Base-by-base conservation (phyloP, 2,888 invertebrate genomes). In the Melitaea athalia region DNA sequence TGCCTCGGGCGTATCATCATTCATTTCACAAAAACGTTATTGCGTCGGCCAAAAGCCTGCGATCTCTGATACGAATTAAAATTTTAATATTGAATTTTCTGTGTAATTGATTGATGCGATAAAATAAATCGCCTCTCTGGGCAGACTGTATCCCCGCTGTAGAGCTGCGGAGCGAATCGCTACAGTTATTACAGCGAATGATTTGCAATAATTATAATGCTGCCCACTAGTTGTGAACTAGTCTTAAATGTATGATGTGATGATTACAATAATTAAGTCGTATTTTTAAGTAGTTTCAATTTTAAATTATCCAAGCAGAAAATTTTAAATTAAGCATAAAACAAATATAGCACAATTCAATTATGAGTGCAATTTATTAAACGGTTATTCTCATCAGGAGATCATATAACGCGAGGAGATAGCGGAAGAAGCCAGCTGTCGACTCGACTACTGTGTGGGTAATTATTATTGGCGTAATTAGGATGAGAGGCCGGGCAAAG, bases 381-480 rank as follows among this genome's bases (percentile, higher is more conserved):
- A 50, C 33, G 38, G 15, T 14, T 47, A 24, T 57, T 66, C 43
- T 15, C n/a, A 49, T 43, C 61, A 86, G 81, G 85, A 80, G 76
- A 76, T 77, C 81, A 83, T 81, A 80, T 81, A 79, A 74, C 76
- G 79, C 76, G 79, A 81, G 70, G 75, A 72, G 76, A 70, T 74
- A 73, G 72, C 74, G 66, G 72, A 76, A 85, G 87, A 72, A 74
- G 66, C 72, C 77, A 85, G 87, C 89, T 88, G 75, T 68, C 72
- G 69, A 68, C 63, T 84, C 82, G 81, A 78, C 81, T 85, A 84
- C 87, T 87, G 85, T 73, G 86, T 84, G 85, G 85, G 86, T 89
- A 91, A 91, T 92, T 89, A 91, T 90, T 89, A 91, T 88, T 87
- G 88, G 87, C 88, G 87, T 91, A 92, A 92, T 92, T 91, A 92